These are phyloP conservation scores for Aporophyla nigra DNA, from an alignment of 2,888 invertebrate genomes.

Conservation along the genomic window DNA sequence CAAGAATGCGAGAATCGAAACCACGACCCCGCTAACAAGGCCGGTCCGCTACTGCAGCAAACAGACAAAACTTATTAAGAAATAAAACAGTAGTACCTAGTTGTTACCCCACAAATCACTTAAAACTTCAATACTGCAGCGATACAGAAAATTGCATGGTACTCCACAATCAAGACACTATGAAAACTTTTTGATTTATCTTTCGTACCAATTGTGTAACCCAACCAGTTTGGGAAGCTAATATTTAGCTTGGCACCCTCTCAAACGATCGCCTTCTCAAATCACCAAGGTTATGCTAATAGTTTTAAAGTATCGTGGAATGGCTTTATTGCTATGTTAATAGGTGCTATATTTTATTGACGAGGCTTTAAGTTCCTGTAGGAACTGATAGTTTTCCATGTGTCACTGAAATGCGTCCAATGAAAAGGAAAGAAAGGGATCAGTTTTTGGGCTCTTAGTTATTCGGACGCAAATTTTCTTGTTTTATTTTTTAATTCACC, in stretches of 20 bases:
- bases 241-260: conserved; percentile 84
- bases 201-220: conserved; percentile 58
- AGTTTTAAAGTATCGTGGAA: conserved; percentile 59
- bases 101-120: conserved; percentile 25
- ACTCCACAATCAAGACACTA: conserved; percentile 29
- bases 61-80: conserved; percentile 26
- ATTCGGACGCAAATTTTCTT: too few species aligned
- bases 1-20: conserved; percentile 14
- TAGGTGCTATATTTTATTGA: conserved; percentile 35
- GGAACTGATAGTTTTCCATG: neutral
- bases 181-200: conserved; percentile 73
- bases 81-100: neutral
- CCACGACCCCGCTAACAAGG: conserved; percentile 32
- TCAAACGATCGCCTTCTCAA: conserved; percentile 74
- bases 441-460: too few species aligned
- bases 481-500: too few species aligned
- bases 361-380: neutral
- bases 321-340: conserved; percentile 48
- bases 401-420: too few species aligned
- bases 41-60: conserved; percentile 27
- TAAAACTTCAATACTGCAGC: conserved; percentile 50
- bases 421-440: too few species aligned
- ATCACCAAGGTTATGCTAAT: conserved; percentile 74
- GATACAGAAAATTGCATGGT: conserved; percentile 58
- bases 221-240: conserved; percentile 71